A percentile compares a stretch with the other conserved stretches of the same genome.
Evolutionary conservation across 2,797 vertebrate genomes (phyloP).

Genomic region (Peromyscus nudipes): DNA sequence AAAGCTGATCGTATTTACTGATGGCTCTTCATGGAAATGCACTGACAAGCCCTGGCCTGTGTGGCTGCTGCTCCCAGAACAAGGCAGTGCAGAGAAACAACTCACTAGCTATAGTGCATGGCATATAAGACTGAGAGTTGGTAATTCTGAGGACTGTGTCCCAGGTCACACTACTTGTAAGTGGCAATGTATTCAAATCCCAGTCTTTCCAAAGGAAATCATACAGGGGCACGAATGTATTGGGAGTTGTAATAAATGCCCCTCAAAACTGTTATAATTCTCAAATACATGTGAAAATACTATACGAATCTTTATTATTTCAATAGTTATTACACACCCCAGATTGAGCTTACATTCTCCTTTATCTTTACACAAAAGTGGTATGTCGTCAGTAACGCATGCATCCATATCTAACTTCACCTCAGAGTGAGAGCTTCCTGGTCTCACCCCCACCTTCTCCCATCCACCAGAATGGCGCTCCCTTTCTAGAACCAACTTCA

Average conservation of each 20-base stretch:
- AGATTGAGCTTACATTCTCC: conserved; percentile 5
- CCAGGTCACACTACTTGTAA: background rate
- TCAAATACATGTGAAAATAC: conserved; percentile 48
- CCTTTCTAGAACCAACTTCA: conserved; percentile 63
- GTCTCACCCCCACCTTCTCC: background rate
- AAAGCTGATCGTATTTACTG: conserved; percentile 64
- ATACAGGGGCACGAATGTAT: background rate
- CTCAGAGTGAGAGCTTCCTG: background rate
- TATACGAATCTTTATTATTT: background rate
- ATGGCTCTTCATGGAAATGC: background rate
- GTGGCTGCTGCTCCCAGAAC: background rate
- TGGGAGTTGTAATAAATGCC: background rate
- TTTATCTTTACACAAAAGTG: conserved; percentile 54
- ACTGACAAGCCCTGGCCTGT: background rate
- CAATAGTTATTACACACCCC: background rate
- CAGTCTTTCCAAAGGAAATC: conserved; percentile 4
- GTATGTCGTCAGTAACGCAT: background rate
- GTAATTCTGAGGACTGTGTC: conserved; percentile 4
- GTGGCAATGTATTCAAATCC: conserved; percentile 32
- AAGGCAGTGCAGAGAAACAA: background rate
- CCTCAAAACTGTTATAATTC: background rate
- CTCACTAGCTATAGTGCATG: background rate
- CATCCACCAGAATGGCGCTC: conserved; percentile 22
- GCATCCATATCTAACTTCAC: conserved; percentile 1
- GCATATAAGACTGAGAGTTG: background rate